These are phyloP conservation scores for Sclerurus mexicanus DNA, from an alignment of 2,113 vertebrate species.

Conservation along the genomic window DNA sequence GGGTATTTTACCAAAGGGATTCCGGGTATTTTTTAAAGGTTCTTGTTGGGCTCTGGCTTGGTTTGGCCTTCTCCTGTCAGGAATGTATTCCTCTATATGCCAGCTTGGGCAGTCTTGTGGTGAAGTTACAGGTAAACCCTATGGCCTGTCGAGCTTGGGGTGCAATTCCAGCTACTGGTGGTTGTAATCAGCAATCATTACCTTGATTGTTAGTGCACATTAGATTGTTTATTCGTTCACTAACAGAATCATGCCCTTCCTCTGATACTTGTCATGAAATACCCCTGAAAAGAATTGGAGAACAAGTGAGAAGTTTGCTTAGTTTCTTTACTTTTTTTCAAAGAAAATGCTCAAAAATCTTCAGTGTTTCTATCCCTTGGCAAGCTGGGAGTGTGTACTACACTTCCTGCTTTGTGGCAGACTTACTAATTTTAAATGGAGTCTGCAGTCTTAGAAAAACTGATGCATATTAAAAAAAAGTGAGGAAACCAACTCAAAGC, in stretches of 20 bases:
- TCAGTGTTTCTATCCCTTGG: not conserved
- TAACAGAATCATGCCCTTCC: not conserved
- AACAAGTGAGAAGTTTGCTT: not conserved
- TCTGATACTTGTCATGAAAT: not conserved
- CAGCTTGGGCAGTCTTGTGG: not conserved
- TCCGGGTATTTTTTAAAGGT: not conserved
- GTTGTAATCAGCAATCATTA: not conserved
- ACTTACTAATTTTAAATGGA: not conserved
- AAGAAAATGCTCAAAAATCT: not conserved
- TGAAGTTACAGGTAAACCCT: not conserved
- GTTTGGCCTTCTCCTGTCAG: not conserved
- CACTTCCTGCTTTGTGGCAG: not conserved
- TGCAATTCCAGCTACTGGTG: rapidly evolving
- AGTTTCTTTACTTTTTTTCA: not conserved
- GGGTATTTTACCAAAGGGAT: not conserved
- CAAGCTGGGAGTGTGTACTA: not conserved
- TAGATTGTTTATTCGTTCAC: not conserved
- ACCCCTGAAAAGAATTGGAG: not conserved
- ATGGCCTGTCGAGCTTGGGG: rapidly evolving
- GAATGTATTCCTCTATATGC: not conserved
- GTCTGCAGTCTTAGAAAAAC: not conserved
- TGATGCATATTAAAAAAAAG: not conserved
- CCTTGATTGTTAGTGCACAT: rapidly evolving
- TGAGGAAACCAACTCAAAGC: not conserved
- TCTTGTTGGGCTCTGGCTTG: not conserved